Percentiles rank a stretch among this genome's conserved stretches.
These are phyloP conservation scores for Polyodon spathula DNA, from an alignment of 2,113 vertebrate species.

Conservation along the genomic window DNA sequence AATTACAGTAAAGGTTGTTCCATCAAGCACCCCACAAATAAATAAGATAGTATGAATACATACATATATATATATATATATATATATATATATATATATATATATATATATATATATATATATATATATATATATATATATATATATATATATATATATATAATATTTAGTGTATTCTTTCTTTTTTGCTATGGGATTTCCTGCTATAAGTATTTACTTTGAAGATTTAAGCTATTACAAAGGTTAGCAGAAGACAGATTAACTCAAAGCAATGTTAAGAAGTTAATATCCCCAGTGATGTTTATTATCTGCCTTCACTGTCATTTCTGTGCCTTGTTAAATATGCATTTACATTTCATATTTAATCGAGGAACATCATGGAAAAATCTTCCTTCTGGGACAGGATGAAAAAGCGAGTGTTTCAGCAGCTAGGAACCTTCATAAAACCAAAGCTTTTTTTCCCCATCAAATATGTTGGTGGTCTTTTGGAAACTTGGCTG, in stretches of 20 bases:
- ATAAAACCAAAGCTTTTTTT: constrained; percentile 21
- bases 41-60: too few relatives aligned
- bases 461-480: constrained; percentile 13
- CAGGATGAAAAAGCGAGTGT: constrained; percentile 27
- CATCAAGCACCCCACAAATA: too few relatives aligned
- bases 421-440: constrained; percentile 11
- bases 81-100: too few relatives aligned
- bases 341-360: constrained; percentile 50
- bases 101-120: too few relatives aligned
- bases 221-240: constrained; percentile 24
- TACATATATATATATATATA: too few relatives aligned
- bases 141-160: too few relatives aligned
- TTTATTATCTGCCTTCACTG: constrained; percentile 36
- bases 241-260: constrained; percentile 39
- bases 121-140: too few relatives aligned
- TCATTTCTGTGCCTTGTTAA: constrained; percentile 34
- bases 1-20: constrained; percentile 23
- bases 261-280: constrained; percentile 41
- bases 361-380: constrained; percentile 44
- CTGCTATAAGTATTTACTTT: constrained; percentile 16
- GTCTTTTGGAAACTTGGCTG: constrained; percentile 17
- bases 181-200: too few relatives aligned
- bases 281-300: constrained; percentile 31
- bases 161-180: too few relatives aligned
- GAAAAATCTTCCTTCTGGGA: constrained; percentile 17